phyloP scores from a whole-genome alignment of 2,888 invertebrate species.

The Clitarchus hookeri region DNA sequence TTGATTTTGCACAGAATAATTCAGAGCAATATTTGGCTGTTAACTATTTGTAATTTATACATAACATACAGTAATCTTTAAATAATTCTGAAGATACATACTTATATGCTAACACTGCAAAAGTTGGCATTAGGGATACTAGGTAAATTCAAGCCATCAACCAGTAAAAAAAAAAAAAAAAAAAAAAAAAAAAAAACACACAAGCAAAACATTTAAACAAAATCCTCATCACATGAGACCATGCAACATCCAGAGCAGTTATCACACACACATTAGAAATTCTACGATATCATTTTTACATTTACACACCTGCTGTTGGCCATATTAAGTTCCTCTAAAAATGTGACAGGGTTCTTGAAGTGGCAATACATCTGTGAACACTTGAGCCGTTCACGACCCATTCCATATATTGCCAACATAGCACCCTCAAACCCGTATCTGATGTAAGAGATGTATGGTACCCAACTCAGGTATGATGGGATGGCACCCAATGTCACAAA shows the following conservation, averaged over 20 bases:
- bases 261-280: background rate
- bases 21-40: no score
- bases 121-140: no score
- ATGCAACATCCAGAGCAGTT: background rate
- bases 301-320: constrained; percentile 53
- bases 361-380: constrained; percentile 71
- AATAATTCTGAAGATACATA: no score
- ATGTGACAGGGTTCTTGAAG: constrained; percentile 77
- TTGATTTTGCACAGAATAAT: no score
- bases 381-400: constrained; percentile 55
- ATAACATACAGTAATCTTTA: no score
- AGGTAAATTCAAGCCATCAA: no score
- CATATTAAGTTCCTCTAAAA: constrained; percentile 86
- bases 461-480: constrained; percentile 58
- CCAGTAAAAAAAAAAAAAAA: no score
- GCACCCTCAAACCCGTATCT: constrained; percentile 60
- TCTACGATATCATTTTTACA: background rate
- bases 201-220: no score
- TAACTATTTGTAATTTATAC: no score
- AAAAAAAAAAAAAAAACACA: no score
- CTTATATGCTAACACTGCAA: no score
- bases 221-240: background rate
- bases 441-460: constrained; percentile 59
- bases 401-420: constrained; percentile 56
- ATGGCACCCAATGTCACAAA: constrained; percentile 60